phyloP scores from a whole-genome alignment of 92 coral and sea anemone genomes.

The Pocillopora meandrina region DNA sequence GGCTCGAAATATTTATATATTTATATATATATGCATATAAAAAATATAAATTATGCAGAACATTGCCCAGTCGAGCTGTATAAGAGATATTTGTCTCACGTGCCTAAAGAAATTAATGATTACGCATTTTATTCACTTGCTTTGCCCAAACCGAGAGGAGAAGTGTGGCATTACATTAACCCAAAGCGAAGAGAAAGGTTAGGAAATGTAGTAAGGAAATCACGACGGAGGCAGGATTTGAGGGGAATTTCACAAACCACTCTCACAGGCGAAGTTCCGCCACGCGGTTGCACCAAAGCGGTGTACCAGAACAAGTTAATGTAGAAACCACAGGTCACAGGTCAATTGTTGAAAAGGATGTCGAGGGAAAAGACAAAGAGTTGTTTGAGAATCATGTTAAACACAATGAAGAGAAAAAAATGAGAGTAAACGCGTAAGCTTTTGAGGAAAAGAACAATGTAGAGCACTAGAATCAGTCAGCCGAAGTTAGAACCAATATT shows the following conservation, averaged over 20 bases:
- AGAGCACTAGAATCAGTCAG: not conserved
- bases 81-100: too few relatives aligned
- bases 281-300: too few relatives aligned
- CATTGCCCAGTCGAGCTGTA: constrained; percentile 25
- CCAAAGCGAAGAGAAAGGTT: not conserved
- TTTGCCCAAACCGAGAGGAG: constrained; percentile 24
- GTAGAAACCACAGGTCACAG: too few relatives aligned
- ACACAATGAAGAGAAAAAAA: not conserved
- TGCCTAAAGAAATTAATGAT: too few relatives aligned
- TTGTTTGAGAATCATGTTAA: not conserved
- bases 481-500: not conserved
- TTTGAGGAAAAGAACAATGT: not conserved
- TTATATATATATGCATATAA: constrained; percentile 21
- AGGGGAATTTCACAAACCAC: not conserved
- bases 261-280: too few relatives aligned
- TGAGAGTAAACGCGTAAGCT: not conserved
- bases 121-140: not conserved
- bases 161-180: not conserved
- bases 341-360: too few relatives aligned
- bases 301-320: too few relatives aligned
- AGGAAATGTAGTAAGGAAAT: not conserved
- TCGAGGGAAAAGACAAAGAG: not conserved
- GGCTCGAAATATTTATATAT: too few relatives aligned
- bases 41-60: constrained; percentile 35
- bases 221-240: not conserved